These are phyloP conservation scores for Okamejei kenojei DNA, from an alignment of 2,797 vertebrate species.

Conservation along the genomic window DNA sequence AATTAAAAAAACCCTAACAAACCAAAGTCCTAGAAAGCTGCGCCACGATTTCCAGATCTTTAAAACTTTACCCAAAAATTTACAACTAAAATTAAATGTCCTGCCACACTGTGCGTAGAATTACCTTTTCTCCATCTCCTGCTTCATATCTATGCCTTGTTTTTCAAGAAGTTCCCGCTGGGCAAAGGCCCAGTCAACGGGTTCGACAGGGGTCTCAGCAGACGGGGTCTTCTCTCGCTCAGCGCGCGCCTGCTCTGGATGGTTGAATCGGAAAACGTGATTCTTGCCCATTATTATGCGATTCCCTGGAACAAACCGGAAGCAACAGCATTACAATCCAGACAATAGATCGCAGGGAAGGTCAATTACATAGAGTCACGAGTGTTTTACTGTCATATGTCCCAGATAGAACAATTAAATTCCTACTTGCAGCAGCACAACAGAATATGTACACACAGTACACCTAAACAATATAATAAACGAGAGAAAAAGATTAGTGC, in stretches of 20 bases:
- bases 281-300: conserved; percentile 99
- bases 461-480: neutral
- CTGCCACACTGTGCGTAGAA: too few relatives aligned
- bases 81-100: too few relatives aligned
- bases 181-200: conserved; percentile 97
- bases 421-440: too few relatives aligned
- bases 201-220: conserved; percentile 92
- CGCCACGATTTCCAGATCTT: neutral
- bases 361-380: neutral
- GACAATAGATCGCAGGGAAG: too few relatives aligned
- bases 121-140: conserved; percentile 98
- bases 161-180: conserved; percentile 96
- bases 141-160: conserved; percentile 98
- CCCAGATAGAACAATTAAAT: too few relatives aligned
- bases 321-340: neutral
- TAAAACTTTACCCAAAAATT: neutral
- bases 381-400: too few relatives aligned
- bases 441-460: too few relatives aligned
- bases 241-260: conserved; percentile 92
- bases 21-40: too few relatives aligned
- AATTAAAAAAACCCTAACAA: too few relatives aligned
- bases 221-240: conserved; percentile 94
- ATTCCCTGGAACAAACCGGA: conserved; percentile 66
- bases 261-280: conserved; percentile 96
- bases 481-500: neutral